Evolutionary conservation across 2,888 invertebrate species (phyloP).

Genomic region (Bombylius major): DNA sequence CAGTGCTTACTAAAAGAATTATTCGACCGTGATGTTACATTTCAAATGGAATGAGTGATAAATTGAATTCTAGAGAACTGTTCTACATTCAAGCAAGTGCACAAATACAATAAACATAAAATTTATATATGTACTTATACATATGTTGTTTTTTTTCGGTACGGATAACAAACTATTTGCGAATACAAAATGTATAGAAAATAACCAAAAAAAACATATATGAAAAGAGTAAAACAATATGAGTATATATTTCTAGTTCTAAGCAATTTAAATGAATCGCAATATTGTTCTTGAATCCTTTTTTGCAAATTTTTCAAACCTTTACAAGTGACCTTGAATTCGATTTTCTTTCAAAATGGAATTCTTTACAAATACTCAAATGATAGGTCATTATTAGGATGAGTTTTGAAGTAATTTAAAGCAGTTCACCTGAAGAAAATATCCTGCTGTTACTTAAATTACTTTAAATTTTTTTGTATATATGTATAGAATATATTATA

Average conservation of each 20-base stretch:
- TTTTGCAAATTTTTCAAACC: background rate
- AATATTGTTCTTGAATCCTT: background rate
- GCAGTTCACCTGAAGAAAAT: constrained; percentile 5
- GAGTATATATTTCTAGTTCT: too few species aligned
- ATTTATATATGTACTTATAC: too few species aligned
- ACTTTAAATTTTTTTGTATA: background rate
- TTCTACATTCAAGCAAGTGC: constrained; percentile 3
- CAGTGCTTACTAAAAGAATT: background rate
- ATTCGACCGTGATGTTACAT: background rate
- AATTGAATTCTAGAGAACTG: background rate
- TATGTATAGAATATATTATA: too few species aligned
- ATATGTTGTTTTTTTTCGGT: too few species aligned
- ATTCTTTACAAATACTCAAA: background rate
- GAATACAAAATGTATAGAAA: too few species aligned
- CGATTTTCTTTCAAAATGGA: background rate
- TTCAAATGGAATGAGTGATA: background rate
- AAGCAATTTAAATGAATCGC: background rate
- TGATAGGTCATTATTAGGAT: background rate
- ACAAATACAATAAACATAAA: background rate
- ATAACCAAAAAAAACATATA: too few species aligned
- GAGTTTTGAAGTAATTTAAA: background rate
- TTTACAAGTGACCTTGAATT: background rate
- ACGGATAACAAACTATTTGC: too few species aligned
- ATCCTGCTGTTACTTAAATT: background rate
- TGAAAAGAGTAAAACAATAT: too few species aligned